Base-by-base conservation (phyloP, 2,113 vertebrate genomes). In the Gobiocypris rarus region DNA sequence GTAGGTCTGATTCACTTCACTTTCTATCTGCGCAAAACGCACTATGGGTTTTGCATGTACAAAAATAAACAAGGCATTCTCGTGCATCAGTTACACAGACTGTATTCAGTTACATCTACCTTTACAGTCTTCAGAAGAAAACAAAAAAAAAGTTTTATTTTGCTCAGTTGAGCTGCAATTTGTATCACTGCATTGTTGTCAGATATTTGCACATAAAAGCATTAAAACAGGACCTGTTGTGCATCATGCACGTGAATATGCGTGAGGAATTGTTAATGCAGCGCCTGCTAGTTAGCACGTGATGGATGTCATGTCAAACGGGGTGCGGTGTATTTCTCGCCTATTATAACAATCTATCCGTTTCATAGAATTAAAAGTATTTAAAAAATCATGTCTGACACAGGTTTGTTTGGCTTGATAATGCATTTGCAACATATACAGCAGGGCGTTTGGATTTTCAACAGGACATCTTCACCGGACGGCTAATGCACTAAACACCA, bases 251-350 rank as follows among this genome's bases (percentile, higher is more conserved):
- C 58, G 77, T 50, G 59, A 34, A 15, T 34, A 22, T 7, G 61
- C 43, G 43, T 11, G 78, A 52, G 78, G 26, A 9, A 48, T 65
- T 50, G 0, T 80, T 11, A 65, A 65, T 24, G 43, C 24, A 63
- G 59, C 41, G 17, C 13, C 59, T 43, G 54, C 38, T 38, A 38
- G 38, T 73, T 24, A 26, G 75, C 22, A 22, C 56, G 56, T 61
- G 76, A 78, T 61, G 76, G 56, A 73, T 73, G 70, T 24, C 69
- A 41, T 10, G n/a, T 78, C 22, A 78, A 28, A 59, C 11, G 24
- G 54, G 75, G n/a, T 58, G 75, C 52, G 28, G 75, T 45, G n/a
- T 41, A 79, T 45, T 45, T 79, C 38, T 24, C 22, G 15, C 75
- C 11, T 63, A 45, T 19, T 4, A 26, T 9, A 26, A 78, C 50